These are phyloP conservation scores for Muscicapa adusta DNA, from an alignment of 2,113 vertebrate genomes.

Conservation along the genomic window DNA sequence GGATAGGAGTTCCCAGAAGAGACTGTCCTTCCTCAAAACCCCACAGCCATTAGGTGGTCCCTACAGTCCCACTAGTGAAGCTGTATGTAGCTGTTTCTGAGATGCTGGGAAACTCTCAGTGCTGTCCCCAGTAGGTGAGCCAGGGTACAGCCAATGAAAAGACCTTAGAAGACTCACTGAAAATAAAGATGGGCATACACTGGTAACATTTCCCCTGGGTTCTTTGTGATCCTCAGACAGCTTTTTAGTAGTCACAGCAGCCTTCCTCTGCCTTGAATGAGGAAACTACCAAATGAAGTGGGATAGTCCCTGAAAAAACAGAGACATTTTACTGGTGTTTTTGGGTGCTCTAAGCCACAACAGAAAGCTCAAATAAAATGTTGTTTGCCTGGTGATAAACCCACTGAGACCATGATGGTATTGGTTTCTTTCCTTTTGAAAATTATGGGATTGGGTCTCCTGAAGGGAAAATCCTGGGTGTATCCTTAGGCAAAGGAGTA, in stretches of 20 bases:
- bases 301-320: neutral
- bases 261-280: neutral
- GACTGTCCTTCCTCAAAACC: neutral
- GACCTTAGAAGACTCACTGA: neutral
- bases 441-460: neutral
- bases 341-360: neutral
- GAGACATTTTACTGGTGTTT: neutral
- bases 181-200: neutral
- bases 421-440: neutral
- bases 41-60: neutral
- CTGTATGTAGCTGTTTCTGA: neutral
- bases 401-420: neutral
- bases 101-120: neutral
- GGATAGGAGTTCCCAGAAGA: neutral
- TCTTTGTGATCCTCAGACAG: neutral
- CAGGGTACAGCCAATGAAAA: neutral
- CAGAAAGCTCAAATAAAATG: neutral
- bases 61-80: neutral
- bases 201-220: neutral
- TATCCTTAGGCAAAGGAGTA: neutral
- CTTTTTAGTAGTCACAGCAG: neutral
- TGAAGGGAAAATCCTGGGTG: neutral
- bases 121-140: neutral
- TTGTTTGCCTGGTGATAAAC: neutral
- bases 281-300: neutral